These are phyloP conservation scores for Brachionus plicatilis DNA, from an alignment of 1,140 invertebrate genomes.

Conservation along the genomic window DNA sequence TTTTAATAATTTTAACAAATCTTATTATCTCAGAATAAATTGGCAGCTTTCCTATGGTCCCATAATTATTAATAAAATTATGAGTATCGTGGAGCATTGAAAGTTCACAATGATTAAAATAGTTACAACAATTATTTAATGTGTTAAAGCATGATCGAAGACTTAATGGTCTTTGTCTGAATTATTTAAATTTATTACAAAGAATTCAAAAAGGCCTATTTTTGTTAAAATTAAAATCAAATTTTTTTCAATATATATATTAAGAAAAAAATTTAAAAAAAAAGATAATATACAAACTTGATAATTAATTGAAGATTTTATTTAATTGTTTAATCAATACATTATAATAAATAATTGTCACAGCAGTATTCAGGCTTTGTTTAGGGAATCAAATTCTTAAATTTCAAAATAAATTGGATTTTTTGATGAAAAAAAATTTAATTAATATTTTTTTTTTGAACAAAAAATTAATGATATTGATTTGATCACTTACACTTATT, in stretches of 20 bases:
- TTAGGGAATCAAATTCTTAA: not conserved
- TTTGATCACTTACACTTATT: too few species aligned
- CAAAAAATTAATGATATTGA: too few species aligned
- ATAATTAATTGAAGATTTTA: not conserved
- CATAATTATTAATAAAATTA: not conserved
- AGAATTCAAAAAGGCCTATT: too few species aligned
- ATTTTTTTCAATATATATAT: too few species aligned
- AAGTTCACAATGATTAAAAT: not conserved
- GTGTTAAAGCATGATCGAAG: too few species aligned
- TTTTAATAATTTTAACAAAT: not conserved
- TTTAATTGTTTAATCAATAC: not conserved
- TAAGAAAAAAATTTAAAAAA: too few species aligned
- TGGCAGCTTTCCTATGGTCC: not conserved
- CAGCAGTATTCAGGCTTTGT: not conserved
- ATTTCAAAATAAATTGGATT: not conserved
- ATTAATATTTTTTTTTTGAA: too few species aligned
- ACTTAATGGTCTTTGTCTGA: too few species aligned
- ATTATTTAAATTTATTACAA: too few species aligned
- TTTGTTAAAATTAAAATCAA: too few species aligned
- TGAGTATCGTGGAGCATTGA: not conserved
- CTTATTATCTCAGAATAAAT: not conserved
- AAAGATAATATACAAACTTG: not conserved
- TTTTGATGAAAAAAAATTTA: too few species aligned
- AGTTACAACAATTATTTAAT: not conserved
- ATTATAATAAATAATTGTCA: not conserved